Evolutionary conservation across 2,797 vertebrate species (phyloP), one percentile per base, ranked within the genome.

Genomic region (Synanceia verrucosa): DNA sequence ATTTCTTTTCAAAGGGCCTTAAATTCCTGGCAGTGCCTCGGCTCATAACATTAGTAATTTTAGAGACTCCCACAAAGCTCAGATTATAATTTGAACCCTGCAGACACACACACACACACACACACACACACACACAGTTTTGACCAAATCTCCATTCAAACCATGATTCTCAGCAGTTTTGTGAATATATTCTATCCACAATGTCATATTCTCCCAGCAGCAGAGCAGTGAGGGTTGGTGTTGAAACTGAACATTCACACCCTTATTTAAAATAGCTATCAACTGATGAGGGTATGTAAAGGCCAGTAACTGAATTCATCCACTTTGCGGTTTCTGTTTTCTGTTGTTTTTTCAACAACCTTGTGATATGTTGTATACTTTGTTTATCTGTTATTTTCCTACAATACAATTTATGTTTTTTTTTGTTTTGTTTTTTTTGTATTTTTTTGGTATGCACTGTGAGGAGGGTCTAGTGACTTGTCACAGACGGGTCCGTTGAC

Each of bases 191-290:
- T 13, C 24, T 31, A 39, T 23, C 11, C 24, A n/a, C 48, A 10
- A 1, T 33, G 24, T 24, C 11, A 5, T 31, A 19, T 12, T 28
- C 37, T 70, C 51, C 21, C 19, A 46, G 23, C 50, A 53, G 21
- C 65, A 24, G 31, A 57, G 33, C 29, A 51, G n/a, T 47, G 64
- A 67, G 50, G 56, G 37, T 43, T 16, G 33, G 6, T 78, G 71
- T 66, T 76, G 24, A 68, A 69, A 59, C 55, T 67, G 33, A 76
- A 72, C 60, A 79, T 26, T 39, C 46, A 21, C 56, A 14, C 58
- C 53, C 66, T 43, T 67, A 55, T 75, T 75, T 65, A 37, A 60
- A 59, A 37, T 9, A 19, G n/a, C 13, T 0, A 0, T 66, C 19
- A 12, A 4, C 24, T 64, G 78, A 81, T 75, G 52, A 61, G 53